Percentiles rank a stretch among this genome's conserved stretches.
Conservation (phyloP, 2,113 vertebrate species). For the Leiothrix lutea region DNA sequence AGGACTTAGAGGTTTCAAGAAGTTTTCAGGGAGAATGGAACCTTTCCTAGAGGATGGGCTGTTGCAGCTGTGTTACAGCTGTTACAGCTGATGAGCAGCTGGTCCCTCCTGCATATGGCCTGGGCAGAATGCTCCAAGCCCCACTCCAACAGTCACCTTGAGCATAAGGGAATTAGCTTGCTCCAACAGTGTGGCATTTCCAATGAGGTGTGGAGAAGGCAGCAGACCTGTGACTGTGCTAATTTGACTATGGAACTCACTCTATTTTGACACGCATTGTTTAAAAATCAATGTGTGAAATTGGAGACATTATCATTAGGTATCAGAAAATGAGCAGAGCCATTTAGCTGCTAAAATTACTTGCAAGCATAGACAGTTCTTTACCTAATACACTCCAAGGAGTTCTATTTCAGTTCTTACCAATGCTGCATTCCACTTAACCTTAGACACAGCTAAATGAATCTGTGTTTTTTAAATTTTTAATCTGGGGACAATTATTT, state of each 20-base stretch:
- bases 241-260: not conserved
- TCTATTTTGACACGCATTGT: not conserved
- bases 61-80: not conserved
- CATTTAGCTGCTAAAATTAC: conserved; percentile 33
- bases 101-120: not conserved
- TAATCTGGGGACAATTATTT: not conserved
- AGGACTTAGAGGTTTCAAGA: not conserved
- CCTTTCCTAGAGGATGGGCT: not conserved
- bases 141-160: not conserved
- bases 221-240: not conserved
- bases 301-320: not conserved
- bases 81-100: accelerated
- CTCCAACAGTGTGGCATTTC: not conserved
- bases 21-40: not conserved
- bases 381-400: not conserved
- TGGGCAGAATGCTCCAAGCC: not conserved
- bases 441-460: not conserved
- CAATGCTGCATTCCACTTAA: not conserved
- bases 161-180: not conserved
- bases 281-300: conserved; percentile 44
- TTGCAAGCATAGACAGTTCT: not conserved
- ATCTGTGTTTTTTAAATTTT: not conserved
- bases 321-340: not conserved
- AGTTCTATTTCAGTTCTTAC: conserved; percentile 1
- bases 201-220: not conserved